Base-by-base conservation (phyloP, 2,113 vertebrate genomes). In the Rhabdornis inornatus region DNA sequence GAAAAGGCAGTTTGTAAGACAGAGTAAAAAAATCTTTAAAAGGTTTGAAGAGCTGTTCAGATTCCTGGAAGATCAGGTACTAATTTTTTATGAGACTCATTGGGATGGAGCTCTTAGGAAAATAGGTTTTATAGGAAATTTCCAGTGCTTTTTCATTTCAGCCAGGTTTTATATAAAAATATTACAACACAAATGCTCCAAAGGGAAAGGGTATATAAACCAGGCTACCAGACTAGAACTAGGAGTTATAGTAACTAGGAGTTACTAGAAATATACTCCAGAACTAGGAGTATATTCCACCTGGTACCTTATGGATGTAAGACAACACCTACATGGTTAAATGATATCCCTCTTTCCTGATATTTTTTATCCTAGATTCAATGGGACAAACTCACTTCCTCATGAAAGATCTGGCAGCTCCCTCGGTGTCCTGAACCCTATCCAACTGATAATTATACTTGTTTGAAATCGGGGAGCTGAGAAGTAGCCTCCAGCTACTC, bases 401-500 rank as follows among this genome's bases (percentile, higher is more conserved):
- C 84, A 92, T 91, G 79, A 97, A 96, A 95, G 93, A 94, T 33
- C 83, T 97, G 96, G 95, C 95, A 96, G 79, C 89, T 96, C 89
- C 66, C 92, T 95, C 70, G 5, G 9, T 94, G 92, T 91, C 25
- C 93, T 97, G 97, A 97, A 97, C 47, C 16, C 57, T 60, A 50
- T 96, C 96, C 97, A 97, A 92, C 72, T 89, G 89, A 96, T 97
- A 97, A 97, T 97, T 97, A 95, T 7, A 89, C 68, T 86, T 83
- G 65, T 97, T 96, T 97, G 96, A 97, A 97, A 96, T 90, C 33
- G 0, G 3, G 71, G 89, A 97, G 83, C 79, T 3, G 23, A 92
- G 87, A 92, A 89, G 65, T 86, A 90, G 96, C 96, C 95, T 96
- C 89, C 91, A 89, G 97, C 95, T 76, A 94, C 86, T 66, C 90